These are phyloP conservation scores for Sapajus apella DNA, from an alignment of 2,113 vertebrate genomes.

Conservation along the genomic window DNA sequence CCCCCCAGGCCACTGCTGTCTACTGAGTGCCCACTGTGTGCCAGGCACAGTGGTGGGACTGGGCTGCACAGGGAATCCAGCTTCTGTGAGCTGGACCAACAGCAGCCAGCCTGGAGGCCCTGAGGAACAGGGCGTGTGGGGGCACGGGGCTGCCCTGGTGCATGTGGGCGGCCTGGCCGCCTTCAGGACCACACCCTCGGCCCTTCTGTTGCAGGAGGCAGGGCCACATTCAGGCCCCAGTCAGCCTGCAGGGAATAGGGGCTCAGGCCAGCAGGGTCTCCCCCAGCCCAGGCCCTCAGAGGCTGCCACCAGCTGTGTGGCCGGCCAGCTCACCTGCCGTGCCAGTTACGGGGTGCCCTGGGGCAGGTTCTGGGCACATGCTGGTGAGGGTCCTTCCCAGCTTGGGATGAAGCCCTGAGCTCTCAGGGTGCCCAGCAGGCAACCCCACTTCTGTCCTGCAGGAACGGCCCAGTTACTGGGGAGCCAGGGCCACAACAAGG, in stretches of 20 bases:
- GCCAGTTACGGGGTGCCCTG: neutral
- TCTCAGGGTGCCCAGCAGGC: neutral
- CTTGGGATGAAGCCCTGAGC: neutral
- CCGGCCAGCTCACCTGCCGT: neutral
- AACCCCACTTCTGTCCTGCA: neutral
- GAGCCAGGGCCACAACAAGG: neutral
- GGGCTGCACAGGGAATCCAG: too few relatives aligned
- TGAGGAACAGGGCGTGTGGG: accelerated
- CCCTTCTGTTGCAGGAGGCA: neutral
- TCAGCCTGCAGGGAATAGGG: too few relatives aligned
- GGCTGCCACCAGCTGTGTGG: neutral
- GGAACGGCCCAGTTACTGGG: neutral
- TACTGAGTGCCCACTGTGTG: conserved; percentile 35
- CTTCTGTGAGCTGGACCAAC: neutral
- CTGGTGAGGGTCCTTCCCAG: neutral
- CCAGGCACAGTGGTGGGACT: neutral
- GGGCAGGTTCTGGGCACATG: neutral
- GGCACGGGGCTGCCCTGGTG: neutral
- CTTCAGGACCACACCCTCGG: neutral
- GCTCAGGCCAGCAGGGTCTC: neutral
- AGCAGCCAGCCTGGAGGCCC: too few relatives aligned
- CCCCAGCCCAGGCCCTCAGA: neutral
- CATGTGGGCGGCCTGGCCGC: neutral
- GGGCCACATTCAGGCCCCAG: neutral
- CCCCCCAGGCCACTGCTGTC: neutral